Conservation (phyloP, 2,888 invertebrate species). For the Gasteruption jaculator region DNA sequence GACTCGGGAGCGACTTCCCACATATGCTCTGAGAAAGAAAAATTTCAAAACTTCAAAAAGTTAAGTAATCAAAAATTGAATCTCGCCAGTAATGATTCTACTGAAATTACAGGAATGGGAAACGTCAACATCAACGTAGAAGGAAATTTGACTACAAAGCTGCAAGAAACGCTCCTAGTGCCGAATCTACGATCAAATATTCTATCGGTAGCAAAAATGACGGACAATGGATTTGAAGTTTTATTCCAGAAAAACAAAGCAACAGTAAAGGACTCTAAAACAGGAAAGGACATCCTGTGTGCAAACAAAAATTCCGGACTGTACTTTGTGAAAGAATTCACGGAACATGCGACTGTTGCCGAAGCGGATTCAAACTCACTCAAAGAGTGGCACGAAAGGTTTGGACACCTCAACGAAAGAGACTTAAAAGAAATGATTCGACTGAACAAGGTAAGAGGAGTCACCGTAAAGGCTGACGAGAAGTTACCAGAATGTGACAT, state of each 20-base stretch:
- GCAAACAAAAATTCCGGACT: slow-evolving; percentile 13
- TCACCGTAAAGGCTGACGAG: slow-evolving; percentile 1
- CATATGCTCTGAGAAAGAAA: slow-evolving; percentile 12
- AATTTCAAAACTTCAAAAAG: slow-evolving; percentile 15
- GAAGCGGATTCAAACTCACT: slow-evolving; percentile 1
- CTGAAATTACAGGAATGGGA: slow-evolving; percentile 13
- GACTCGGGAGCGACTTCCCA: slow-evolving; percentile 21
- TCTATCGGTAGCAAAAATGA: slow-evolving; percentile 15
- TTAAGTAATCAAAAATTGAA: slow-evolving; percentile 14
- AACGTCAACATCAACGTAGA: slow-evolving; percentile 8
- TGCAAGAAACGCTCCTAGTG: slow-evolving; percentile 15
- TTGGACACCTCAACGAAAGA: slow-evolving; percentile 21
- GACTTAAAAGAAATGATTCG: slow-evolving; percentile 15
- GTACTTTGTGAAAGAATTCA: slow-evolving; percentile 11
- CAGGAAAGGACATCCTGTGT: slow-evolving; percentile 6
- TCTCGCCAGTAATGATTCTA: slow-evolving; percentile 16
- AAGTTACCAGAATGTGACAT: slow-evolving; percentile 14
- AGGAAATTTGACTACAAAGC: slow-evolving; percentile 4
- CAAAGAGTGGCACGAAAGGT: slow-evolving; percentile 19
- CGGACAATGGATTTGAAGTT: slow-evolving; percentile 7
- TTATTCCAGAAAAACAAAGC: slow-evolving; percentile 16
- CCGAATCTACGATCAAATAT: slow-evolving; percentile 18
- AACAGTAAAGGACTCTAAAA: slow-evolving; percentile 5
- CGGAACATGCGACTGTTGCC: neutral
- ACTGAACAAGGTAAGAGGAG: slow-evolving; percentile 15